A percentile compares a stretch with the other conserved stretches of the same genome.
These are phyloP conservation scores for Phoeniculus purpureus DNA, from an alignment of 2,797 vertebrate species.

Conservation along the genomic window DNA sequence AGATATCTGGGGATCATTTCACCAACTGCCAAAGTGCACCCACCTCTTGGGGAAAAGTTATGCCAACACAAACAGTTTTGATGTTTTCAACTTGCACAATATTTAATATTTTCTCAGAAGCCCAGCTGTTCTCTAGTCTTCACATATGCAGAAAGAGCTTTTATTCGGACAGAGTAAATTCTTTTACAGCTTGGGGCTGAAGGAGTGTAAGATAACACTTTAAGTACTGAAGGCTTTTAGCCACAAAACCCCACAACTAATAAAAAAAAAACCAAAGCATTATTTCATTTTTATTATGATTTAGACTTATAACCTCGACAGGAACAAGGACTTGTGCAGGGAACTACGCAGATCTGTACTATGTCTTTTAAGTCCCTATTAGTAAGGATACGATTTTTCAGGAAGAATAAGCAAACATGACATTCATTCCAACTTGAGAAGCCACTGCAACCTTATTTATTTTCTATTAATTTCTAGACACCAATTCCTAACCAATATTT, in stretches of 20 bases:
- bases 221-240: background rate
- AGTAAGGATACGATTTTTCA: background rate
- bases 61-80: constrained; percentile 24
- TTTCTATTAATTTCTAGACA: background rate
- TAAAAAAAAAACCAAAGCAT: background rate
- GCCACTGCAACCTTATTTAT: background rate
- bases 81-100: background rate
- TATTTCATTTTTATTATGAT: background rate
- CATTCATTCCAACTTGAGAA: background rate
- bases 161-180: background rate
- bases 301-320: background rate
- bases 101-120: constrained; percentile 20
- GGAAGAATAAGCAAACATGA: background rate
- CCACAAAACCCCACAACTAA: background rate
- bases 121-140: background rate
- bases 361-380: background rate
- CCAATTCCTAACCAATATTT: background rate
- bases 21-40: background rate
- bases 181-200: accelerated
- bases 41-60: background rate
- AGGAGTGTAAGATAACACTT: background rate
- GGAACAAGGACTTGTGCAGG: background rate
- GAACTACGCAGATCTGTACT: background rate
- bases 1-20: background rate
- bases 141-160: background rate